These are phyloP conservation scores for Asarcornis scutulata DNA, from an alignment of 2,113 vertebrate species.

Conservation along the genomic window DNA sequence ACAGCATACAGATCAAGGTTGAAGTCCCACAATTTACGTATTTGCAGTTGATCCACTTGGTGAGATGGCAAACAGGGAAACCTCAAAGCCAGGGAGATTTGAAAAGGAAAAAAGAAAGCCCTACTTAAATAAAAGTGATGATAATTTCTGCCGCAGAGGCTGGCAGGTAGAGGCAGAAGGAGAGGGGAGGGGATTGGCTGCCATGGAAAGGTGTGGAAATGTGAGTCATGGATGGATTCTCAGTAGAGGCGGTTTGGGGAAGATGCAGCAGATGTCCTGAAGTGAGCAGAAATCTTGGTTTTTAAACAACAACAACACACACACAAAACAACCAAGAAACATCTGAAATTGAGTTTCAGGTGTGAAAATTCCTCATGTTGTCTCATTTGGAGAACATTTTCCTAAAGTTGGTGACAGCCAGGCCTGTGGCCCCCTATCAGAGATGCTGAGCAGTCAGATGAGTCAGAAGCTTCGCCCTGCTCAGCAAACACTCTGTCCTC, in stretches of 20 bases:
- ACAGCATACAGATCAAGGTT: neutral
- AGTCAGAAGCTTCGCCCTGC: neutral
- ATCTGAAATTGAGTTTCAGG: neutral
- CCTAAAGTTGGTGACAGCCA: neutral
- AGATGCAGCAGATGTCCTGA: neutral
- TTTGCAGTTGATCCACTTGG: neutral
- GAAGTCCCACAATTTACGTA: neutral
- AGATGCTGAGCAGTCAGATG: neutral
- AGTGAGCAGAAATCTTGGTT: neutral
- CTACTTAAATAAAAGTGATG: neutral
- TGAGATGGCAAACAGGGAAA: neutral
- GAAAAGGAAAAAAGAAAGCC: neutral
- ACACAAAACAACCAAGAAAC: no score
- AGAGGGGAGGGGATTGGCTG: neutral
- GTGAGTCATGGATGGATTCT: neutral
- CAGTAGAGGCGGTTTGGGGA: neutral
- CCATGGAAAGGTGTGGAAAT: neutral
- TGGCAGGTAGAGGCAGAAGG: neutral
- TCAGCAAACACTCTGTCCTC: neutral
- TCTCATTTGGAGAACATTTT: neutral
- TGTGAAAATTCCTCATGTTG: neutral
- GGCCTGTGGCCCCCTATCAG: neutral
- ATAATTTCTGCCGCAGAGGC: neutral
- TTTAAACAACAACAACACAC: neutral
- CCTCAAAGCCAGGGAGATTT: neutral